Evolutionary conservation across 2,888 invertebrate genomes (phyloP).

Genomic region (Hypomecis atomaria): DNA sequence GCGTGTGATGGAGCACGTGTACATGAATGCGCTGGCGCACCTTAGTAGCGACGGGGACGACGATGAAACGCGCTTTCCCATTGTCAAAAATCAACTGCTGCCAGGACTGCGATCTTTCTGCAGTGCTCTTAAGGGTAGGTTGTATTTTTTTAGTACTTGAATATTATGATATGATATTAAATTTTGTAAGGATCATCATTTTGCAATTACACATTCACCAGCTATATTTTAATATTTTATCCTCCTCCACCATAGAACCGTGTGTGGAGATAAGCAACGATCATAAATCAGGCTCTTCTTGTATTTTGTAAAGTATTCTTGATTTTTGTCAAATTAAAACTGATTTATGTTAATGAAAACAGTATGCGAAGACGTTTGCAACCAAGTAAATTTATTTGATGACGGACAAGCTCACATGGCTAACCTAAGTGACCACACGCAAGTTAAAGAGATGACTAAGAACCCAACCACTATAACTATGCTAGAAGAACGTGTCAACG

Average conservation of each 20-base stretch:
- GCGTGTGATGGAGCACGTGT: constrained; percentile 93
- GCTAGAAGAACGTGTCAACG: constrained; percentile 89
- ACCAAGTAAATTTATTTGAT: constrained; percentile 90
- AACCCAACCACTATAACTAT: constrained; percentile 86
- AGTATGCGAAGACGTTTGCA: constrained; percentile 94
- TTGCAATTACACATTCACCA: too few relatives aligned
- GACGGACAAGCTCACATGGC: constrained; percentile 88
- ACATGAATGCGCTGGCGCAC: constrained; percentile 95
- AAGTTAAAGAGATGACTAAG: constrained; percentile 89
- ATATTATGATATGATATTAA: too few relatives aligned
- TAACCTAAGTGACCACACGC: constrained; percentile 85
- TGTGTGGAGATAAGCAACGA: too few relatives aligned
- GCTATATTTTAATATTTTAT: too few relatives aligned
- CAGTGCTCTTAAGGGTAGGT: constrained; percentile 91
- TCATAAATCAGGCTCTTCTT: too few relatives aligned
- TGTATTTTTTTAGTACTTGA: too few relatives aligned
- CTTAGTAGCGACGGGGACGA: constrained; percentile 92
- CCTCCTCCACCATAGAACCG: too few relatives aligned
- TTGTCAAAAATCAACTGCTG: constrained; percentile 92
- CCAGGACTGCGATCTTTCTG: constrained; percentile 94
- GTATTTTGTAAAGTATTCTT: too few relatives aligned
- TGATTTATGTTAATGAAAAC: constrained; percentile 3
- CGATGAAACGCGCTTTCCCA: constrained; percentile 90
- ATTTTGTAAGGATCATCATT: too few relatives aligned
- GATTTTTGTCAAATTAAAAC: not conserved